Evolutionary conservation across 2,888 invertebrate species (phyloP), one percentile per base, ranked within the genome.

Genomic region (Odontomyia ornata): DNA sequence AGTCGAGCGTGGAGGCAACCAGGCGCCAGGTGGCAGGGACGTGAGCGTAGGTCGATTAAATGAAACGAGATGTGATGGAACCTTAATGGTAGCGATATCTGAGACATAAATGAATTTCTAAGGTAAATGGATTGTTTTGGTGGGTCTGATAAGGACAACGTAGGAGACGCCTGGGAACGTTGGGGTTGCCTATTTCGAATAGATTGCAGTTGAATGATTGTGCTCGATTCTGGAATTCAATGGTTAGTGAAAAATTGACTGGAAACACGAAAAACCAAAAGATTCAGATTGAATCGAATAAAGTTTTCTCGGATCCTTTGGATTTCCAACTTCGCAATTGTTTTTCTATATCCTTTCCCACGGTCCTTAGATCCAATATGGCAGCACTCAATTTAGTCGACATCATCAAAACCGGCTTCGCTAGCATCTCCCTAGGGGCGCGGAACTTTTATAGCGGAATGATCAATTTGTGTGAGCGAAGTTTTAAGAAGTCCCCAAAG

Each of bases 91-190:
- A 23, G 73, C 36, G 73, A 73, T 73, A 73, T 73, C 60, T 57
- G 73, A 73, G 73, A 73, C 73, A 73, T 60, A 73, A 73, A 57
- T 73, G 73, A 73, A 73, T 73, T 73, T 57, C 73, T 57, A 73
- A 73, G 73, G 73, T 73, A 73, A 73, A 73, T 73, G 73, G 73
- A 73, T 57, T 57, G 73, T 73, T 73, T 73, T 73, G 36, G 73
- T 15, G 57, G 27, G 60, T 23, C 69, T 47, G 69, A 69, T 69
- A 69, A 69, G 47, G 25, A 23, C 23, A 69, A 30, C 1, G 65
- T 7, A 69, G 65, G 60, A 23, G 23, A 21, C 25, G 18, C 18
- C 13, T 21, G 23, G 25, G 60, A 18, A 21, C 5, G 3, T 36
- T 15, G 25, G 60, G 5, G 60, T 15, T 60, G 25, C 60, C 60